Evolutionary conservation across 2,888 invertebrate species (phyloP), one percentile per base, ranked within the genome.

Genomic region (Nomada fabriciana): DNA sequence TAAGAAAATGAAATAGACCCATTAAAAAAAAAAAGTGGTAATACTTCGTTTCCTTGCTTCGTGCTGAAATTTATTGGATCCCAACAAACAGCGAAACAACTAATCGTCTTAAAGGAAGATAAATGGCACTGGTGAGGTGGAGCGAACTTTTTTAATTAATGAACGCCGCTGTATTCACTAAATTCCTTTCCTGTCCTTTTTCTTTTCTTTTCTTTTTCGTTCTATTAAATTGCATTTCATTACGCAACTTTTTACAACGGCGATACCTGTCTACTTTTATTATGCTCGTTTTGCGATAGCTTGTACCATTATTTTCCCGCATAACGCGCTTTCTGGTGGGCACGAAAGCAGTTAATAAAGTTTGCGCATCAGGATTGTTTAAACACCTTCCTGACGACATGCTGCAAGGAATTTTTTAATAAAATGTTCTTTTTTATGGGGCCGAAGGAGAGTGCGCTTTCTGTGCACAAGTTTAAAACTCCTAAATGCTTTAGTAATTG

Each of bases 231-330:
- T 69, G 59, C 20, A 18, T 78, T 78, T 70, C 78, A 78, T 79
- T 77, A 53, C 53, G 79, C 36, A 77, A 77, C 78, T 79, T 79
- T 70, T 69, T 77, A 65, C 78, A 70, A 65, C n/a, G 13, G 42
- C n/a, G 29, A 64, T 77, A 52, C n/a, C 42, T 47, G 47, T 47
- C 69, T 23, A 25, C 64, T 2, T 77, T 77, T 65, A 77, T 76
- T 69, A 76, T 36, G 20, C 77, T 25, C 68, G 69, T 64, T 53
- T 13, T 52, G 23, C 59, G 50, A 76, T 79, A 64, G 52, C 43
- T 23, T 42, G 64, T 77, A 20, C 64, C 60, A 23, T 29, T 63
- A 68, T 70, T 65, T 65, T 52, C n/a, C 36, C 47, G 50, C 52
- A 29, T 20, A 78, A 69, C 50, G 15, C 42, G 68, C 43, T 63